Base-by-base conservation (phyloP, 2,113 vertebrate species). In the Aspiorhynchus laticeps region DNA sequence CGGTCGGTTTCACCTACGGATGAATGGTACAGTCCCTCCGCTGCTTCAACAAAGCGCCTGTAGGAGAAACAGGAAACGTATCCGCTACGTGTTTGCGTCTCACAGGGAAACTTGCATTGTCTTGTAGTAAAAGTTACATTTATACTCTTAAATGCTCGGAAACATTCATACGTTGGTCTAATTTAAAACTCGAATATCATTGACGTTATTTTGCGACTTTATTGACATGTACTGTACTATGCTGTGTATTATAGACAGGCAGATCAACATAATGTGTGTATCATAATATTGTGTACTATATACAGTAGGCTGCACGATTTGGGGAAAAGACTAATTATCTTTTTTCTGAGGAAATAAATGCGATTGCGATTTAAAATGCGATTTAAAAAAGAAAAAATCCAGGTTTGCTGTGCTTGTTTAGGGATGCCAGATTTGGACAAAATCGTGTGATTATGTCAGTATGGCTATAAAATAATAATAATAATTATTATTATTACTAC, bases 41-140 rank as follows among this genome's bases (percentile, higher is more conserved):
- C 92, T 91, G 93, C 89, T 87, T 91, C 83, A 88, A 93, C 92
- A 91, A 91, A 92, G 93, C 91, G 91, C 93, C 91, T 92, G 90
- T 91, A 86, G 91, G 92, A 92, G 92, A 94, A 88, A 92, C 91
- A 93, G 93, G 94, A 95, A 95, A 93, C 59, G 51, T 87, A 78
- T 85, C 88, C 78, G 88, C 86, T 86, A 76, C 63, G 74, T 84
- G 80, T 83, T 61, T 28, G 51, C 3, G 28, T 51, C 80, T 65
- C 79, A 4, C 59, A 19, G 53, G 24, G 31, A 80, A 38, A 38
- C 28, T 77, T 19, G 0, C 21, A 14, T n/a, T 74, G 71, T 43
- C n/a, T 74, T n/a, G 71, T n/a, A 6, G 26, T 56, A 28, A 56
- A 51, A 78, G 46, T 56, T 56, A 9, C 0, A 7, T 24, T 78